Evolutionary conservation across 2,113 vertebrate genomes (phyloP).

Genomic region (Mionectes macconnelli): DNA sequence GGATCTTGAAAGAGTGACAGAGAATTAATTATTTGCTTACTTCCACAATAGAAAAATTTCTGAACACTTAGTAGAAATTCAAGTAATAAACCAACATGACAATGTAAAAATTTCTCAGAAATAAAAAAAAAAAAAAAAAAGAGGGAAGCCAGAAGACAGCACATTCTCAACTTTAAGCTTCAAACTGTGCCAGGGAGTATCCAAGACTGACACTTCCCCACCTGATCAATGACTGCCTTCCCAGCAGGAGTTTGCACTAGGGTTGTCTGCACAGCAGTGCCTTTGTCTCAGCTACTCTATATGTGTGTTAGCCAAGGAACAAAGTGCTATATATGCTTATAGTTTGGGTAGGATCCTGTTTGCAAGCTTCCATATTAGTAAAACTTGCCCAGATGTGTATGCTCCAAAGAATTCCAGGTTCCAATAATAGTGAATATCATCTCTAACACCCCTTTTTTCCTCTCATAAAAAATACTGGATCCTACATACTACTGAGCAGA

Average conservation of each 20-base stretch:
- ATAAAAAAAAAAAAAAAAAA: not conserved
- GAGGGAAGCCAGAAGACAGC: not conserved
- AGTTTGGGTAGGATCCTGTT: not conserved
- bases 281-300: not conserved
- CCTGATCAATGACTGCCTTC: not conserved
- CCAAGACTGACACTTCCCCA: not conserved
- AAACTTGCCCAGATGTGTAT: not conserved
- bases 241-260: not conserved
- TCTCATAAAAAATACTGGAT: not conserved
- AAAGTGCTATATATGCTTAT: fast-evolving
- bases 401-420: not conserved
- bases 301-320: not conserved
- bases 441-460: not conserved
- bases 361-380: not conserved
- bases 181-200: not conserved
- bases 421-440: not conserved
- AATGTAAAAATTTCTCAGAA: not conserved
- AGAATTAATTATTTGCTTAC: not conserved
- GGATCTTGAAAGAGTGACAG: not conserved
- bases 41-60: not conserved
- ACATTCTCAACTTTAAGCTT: not conserved
- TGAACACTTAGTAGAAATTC: not conserved
- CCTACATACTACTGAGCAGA: not conserved
- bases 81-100: not conserved
- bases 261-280: not conserved